Conservation (phyloP, 2,797 vertebrate genomes). For the Nasua narica region DNA sequence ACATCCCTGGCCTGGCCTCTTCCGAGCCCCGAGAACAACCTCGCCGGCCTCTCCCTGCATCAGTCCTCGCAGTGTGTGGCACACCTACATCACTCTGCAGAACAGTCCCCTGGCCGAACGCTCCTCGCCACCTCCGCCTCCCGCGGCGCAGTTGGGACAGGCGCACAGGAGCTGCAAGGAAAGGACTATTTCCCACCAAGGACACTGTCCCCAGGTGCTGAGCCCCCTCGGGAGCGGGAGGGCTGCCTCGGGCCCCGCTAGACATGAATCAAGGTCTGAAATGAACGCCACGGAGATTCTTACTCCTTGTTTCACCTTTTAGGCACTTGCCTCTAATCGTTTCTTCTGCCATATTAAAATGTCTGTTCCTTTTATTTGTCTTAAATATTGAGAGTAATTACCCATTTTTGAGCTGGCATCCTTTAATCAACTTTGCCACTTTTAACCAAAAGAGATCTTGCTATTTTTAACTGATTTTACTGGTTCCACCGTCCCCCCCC, state of each 20-base stretch:
- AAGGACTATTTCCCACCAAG: background rate
- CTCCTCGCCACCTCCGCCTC: background rate
- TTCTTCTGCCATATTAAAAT: background rate
- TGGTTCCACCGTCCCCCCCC: background rate
- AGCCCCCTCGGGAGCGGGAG: background rate
- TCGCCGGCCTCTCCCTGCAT: too few species aligned
- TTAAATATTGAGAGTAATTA: background rate
- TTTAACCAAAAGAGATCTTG: background rate
- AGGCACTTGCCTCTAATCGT: background rate
- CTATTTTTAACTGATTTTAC: background rate
- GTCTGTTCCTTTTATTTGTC: background rate
- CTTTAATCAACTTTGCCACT: slow-evolving; percentile 3
- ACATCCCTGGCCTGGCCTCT: background rate
- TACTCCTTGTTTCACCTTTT: background rate
- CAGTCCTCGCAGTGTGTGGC: background rate
- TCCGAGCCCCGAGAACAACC: background rate
- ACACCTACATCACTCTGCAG: background rate
- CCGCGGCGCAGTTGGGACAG: background rate
- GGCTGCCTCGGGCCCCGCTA: fast-evolving
- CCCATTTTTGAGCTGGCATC: background rate
- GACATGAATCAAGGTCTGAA: background rate
- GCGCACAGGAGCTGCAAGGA: background rate
- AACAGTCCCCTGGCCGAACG: background rate
- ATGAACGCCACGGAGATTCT: background rate
- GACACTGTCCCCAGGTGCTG: background rate